phyloP scores from a whole-genome alignment of 2,888 invertebrate species.

The Leptopilina drosophilae region DNA sequence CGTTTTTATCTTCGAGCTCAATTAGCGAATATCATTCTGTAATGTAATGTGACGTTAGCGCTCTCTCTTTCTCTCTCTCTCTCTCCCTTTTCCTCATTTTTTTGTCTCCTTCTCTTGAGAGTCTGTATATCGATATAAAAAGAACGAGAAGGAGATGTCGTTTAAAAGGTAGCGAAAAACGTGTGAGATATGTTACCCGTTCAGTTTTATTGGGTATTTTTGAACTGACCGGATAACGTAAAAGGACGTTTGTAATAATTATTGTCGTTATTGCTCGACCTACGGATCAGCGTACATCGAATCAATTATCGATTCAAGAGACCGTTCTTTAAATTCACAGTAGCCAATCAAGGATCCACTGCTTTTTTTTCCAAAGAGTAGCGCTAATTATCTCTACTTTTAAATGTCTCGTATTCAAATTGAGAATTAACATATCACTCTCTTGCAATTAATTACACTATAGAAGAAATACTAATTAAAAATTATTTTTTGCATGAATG shows the following conservation, averaged over 20 bases:
- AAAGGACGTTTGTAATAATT: constrained; percentile 72
- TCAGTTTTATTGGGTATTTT: constrained; percentile 65
- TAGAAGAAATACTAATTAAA: not conserved
- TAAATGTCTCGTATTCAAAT: constrained; percentile 33
- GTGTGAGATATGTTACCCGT: constrained; percentile 50
- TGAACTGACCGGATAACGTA: constrained; percentile 67
- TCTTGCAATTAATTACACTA: constrained; percentile 6
- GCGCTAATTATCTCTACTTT: constrained; percentile 30
- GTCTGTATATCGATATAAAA: constrained; percentile 51
- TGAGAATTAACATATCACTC: constrained; percentile 22
- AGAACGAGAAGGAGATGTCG: constrained; percentile 40
- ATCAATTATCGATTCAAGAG: constrained; percentile 51
- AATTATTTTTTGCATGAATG: not conserved
- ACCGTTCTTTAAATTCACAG: constrained; percentile 35
- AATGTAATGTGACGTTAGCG: constrained; percentile 74
- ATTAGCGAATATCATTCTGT: constrained; percentile 76
- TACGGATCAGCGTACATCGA: constrained; percentile 54
- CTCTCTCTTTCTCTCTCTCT: constrained; percentile 48
- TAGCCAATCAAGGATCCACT: constrained; percentile 33
- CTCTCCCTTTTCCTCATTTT: constrained; percentile 45
- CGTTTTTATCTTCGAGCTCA: constrained; percentile 75
- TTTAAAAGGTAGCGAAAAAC: constrained; percentile 43
- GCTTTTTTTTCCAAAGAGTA: constrained; percentile 2
- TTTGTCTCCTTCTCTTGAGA: constrained; percentile 28
- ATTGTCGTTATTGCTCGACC: constrained; percentile 60